A percentile compares a stretch with the other conserved stretches of the same genome.
phyloP scores from a whole-genome alignment of 2,888 invertebrate species.

The Caenorhabditis angaria region DNA sequence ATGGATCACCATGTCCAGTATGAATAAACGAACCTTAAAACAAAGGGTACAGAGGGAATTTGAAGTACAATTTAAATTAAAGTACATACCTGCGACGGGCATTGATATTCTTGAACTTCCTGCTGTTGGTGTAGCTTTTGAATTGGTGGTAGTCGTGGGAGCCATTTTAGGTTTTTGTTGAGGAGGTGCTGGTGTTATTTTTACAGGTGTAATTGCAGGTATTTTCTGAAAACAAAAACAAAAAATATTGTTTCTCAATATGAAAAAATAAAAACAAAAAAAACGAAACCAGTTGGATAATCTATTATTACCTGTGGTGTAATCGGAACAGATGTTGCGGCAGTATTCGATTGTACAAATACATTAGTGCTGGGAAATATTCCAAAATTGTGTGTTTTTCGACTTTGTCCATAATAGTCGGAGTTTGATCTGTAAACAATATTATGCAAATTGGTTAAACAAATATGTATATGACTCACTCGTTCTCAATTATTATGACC shows the following conservation, averaged over 20 bases:
- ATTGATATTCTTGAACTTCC: conserved; percentile 22
- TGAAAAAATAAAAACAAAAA: neutral
- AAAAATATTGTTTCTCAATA: too few relatives aligned
- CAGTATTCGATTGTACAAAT: conserved; percentile 39
- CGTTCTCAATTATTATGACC: conserved; percentile 61
- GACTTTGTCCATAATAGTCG: conserved; percentile 94
- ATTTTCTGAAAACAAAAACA: conserved; percentile 20
- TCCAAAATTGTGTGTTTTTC: conserved; percentile 87
- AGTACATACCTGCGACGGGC: conserved; percentile 23
- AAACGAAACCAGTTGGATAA: neutral
- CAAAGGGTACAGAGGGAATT: neutral
- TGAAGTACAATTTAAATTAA: neutral
- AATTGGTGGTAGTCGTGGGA: neutral
- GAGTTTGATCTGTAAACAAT: conserved; percentile 72
- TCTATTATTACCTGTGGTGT: conserved; percentile 34
- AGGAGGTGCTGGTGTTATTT: conserved; percentile 12
- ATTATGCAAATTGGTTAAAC: conserved; percentile 5
- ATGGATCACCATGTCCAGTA: conserved; percentile 76
- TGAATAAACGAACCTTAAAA: conserved; percentile 80
- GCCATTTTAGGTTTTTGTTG: neutral
- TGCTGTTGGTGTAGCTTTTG: neutral
- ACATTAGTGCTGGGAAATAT: conserved; percentile 81
- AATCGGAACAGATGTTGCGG: conserved; percentile 18
- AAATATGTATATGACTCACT: conserved; percentile 31
- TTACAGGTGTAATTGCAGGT: conserved; percentile 25